Conservation (phyloP, 2,797 vertebrate genomes). For the Calcarius lapponicus region DNA sequence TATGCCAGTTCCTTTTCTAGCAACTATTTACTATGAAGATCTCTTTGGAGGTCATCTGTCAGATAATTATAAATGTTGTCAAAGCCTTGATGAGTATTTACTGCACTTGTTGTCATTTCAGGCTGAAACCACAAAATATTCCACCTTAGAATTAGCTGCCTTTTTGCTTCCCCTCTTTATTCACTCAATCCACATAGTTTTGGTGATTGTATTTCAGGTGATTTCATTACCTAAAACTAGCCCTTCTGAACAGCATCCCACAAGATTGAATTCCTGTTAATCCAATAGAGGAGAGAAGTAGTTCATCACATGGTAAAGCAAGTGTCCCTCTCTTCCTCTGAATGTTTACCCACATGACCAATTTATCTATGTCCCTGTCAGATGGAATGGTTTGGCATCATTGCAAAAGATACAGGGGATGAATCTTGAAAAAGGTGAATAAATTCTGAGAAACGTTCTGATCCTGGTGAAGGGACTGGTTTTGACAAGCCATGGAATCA, state of each 20-base stretch:
- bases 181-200: background rate
- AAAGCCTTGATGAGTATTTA: background rate
- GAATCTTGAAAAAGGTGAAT: background rate
- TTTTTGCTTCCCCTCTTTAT: background rate
- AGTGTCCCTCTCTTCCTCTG: background rate
- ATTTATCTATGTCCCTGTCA: background rate
- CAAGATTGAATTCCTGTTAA: background rate
- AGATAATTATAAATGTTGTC: background rate
- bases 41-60: background rate
- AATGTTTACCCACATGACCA: background rate
- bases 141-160: background rate
- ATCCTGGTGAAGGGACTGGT: background rate
- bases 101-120: background rate
- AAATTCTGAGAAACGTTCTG: background rate
- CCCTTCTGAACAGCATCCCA: background rate
- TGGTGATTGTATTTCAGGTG: background rate
- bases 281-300: background rate
- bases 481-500: background rate
- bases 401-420: background rate
- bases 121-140: background rate
- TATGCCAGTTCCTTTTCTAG: background rate
- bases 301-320: background rate
- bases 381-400: background rate
- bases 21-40: background rate
- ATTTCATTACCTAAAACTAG: background rate